A percentile compares a stretch with the other conserved stretches of the same genome.
Conservation (phyloP, 2,797 vertebrate species). For the Artibeus lituratus region DNA sequence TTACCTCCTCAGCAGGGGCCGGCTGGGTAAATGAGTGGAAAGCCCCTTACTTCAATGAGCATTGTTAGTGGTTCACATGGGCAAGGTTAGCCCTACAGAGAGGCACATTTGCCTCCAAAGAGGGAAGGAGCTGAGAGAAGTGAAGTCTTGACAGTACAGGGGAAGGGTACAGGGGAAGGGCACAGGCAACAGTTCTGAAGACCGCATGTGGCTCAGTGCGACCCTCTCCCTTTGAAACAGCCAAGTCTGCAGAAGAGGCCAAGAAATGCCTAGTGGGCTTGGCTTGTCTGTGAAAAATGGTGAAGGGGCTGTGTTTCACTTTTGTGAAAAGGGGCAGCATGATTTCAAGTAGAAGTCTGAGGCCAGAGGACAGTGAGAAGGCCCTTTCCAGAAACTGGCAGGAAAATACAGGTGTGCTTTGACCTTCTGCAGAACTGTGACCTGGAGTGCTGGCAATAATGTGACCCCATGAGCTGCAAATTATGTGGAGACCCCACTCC, state of each 20-base stretch:
- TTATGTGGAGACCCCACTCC: accelerated
- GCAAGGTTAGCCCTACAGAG: background rate
- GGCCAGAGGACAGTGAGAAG: background rate
- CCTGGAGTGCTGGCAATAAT: background rate
- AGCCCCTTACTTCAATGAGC: background rate
- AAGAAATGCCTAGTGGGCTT: background rate
- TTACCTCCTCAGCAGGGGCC: background rate
- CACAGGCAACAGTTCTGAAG: background rate
- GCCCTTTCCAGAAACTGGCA: background rate
- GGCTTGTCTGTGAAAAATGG: too few species aligned
- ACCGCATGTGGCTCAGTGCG: accelerated
- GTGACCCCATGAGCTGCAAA: background rate
- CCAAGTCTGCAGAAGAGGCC: background rate
- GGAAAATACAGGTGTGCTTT: background rate
- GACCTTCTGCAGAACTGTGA: background rate
- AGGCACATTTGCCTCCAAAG: too few species aligned
- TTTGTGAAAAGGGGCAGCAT: background rate
- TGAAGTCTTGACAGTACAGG: background rate
- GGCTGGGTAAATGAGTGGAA: background rate
- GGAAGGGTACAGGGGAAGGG: background rate
- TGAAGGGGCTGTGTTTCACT: background rate
- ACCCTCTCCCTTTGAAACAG: background rate
- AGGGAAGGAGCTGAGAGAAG: background rate
- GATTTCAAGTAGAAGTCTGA: background rate
- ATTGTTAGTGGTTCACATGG: accelerated